Conservation (phyloP, 2,797 vertebrate species). For the Sphenodon punctatus region DNA sequence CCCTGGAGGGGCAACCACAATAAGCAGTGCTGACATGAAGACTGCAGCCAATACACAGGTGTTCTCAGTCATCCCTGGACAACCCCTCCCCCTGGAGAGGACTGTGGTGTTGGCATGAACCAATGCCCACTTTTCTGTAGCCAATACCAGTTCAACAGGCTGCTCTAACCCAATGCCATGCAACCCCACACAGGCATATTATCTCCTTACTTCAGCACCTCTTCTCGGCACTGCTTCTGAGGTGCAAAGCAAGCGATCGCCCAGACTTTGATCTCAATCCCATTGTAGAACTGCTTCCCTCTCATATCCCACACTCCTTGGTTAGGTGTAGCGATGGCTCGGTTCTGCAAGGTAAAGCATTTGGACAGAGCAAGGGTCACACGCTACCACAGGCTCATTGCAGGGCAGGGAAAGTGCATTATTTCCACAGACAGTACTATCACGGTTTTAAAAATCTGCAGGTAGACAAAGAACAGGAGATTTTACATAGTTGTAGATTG, state of each 20-base stretch:
- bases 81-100: too few species aligned
- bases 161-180: background rate
- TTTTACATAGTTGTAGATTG: too few species aligned
- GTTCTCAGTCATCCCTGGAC: too few species aligned
- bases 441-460: background rate
- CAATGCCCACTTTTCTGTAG: background rate
- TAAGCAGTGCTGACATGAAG: too few species aligned
- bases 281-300: constrained; percentile 99
- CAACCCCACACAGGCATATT: background rate
- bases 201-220: constrained; percentile 95
- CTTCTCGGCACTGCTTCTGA: constrained; percentile 98
- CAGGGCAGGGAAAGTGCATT: background rate
- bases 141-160: background rate
- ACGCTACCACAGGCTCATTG: background rate
- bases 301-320: constrained; percentile 99
- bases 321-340: constrained; percentile 98
- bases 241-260: constrained; percentile 99
- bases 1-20: too few species aligned
- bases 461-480: background rate
- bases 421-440: background rate
- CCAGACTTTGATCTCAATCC: constrained; percentile 99
- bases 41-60: too few species aligned
- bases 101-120: too few species aligned
- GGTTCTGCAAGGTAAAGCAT: constrained; percentile 84
- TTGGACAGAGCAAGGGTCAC: constrained; percentile 44